Percentiles rank a stretch among this genome's conserved stretches.
These are phyloP conservation scores for Euclidia mi DNA, from an alignment of 2,888 invertebrate species.

Conservation along the genomic window DNA sequence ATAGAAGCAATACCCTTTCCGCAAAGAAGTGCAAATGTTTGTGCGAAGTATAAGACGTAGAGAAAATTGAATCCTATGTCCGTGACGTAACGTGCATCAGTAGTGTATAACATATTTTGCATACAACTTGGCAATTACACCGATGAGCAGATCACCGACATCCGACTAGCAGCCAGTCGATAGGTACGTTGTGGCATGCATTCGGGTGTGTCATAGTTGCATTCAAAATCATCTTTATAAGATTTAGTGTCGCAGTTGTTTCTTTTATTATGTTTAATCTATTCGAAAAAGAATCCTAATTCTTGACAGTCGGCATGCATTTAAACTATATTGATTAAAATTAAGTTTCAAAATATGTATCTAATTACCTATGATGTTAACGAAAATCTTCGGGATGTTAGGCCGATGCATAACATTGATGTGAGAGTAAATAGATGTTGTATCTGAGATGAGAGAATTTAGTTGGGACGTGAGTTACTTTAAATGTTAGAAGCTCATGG, in stretches of 20 bases:
- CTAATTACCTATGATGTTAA: slow-evolving; percentile 10
- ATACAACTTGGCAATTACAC: slow-evolving; percentile 13
- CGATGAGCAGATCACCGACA: not conserved
- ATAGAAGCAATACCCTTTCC: slow-evolving; percentile 33
- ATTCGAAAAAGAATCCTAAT: slow-evolving; percentile 14
- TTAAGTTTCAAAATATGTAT: slow-evolving; percentile 7
- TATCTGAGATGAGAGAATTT: slow-evolving; percentile 20
- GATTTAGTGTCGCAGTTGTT: slow-evolving; percentile 9
- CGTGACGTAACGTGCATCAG: slow-evolving; percentile 28
- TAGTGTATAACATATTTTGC: slow-evolving; percentile 14
- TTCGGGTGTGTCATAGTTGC: slow-evolving; percentile 7
- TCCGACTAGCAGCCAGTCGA: not conserved
- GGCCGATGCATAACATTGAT: slow-evolving; percentile 50
- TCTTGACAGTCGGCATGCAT: slow-evolving; percentile 48
- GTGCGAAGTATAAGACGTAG: slow-evolving; percentile 18
- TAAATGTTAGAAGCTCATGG: slow-evolving; percentile 60
- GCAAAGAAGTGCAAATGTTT: slow-evolving; percentile 33
- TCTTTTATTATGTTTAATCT: not conserved
- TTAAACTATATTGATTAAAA: slow-evolving; percentile 6
- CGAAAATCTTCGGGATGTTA: slow-evolving; percentile 30
- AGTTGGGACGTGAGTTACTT: slow-evolving; percentile 26
- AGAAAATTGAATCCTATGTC: slow-evolving; percentile 3
- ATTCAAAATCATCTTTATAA: slow-evolving; percentile 12
- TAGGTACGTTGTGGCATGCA: too few relatives aligned
- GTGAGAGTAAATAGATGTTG: slow-evolving; percentile 16